These are phyloP conservation scores for Heteromyza rotundicornis DNA, from an alignment of 2,888 invertebrate species.

Conservation along the genomic window DNA sequence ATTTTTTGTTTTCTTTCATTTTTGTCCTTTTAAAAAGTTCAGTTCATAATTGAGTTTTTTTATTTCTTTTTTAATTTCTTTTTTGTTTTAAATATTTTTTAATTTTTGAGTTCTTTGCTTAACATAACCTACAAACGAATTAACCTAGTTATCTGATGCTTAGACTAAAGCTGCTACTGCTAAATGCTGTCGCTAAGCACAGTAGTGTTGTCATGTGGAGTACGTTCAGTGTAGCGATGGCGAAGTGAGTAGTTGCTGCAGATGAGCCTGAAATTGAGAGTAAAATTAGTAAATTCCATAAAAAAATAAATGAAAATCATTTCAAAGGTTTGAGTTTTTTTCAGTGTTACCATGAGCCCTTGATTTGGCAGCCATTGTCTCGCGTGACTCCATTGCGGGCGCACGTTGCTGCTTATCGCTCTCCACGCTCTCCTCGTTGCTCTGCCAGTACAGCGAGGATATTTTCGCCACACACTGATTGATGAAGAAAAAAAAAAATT, in stretches of 20 bases:
- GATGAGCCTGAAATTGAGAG: slow-evolving; percentile 21
- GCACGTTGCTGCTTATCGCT: slow-evolving; percentile 76
- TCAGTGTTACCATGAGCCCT: slow-evolving; percentile 68
- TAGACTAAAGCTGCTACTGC: slow-evolving; percentile 15
- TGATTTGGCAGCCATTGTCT: slow-evolving; percentile 71
- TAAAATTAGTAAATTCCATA: not conserved
- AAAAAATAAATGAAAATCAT: too few species aligned
- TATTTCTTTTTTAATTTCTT: not conserved
- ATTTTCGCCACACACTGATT: slow-evolving; percentile 82
- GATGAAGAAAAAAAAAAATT: slow-evolving; percentile 17
- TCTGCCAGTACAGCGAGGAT: slow-evolving; percentile 83
- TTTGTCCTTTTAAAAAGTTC: slow-evolving; percentile 4
- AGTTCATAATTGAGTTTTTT: slow-evolving; percentile 8
- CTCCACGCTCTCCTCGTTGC: slow-evolving; percentile 87
- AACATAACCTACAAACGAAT: too few species aligned
- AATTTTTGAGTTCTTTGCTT: too few species aligned
- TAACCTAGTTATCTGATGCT: slow-evolving; percentile 24
- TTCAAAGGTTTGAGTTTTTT: not conserved
- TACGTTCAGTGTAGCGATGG: slow-evolving; percentile 7
- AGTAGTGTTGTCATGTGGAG: slow-evolving; percentile 20
- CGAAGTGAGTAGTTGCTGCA: slow-evolving; percentile 16
- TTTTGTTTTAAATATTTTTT: not conserved
- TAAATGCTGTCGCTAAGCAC: slow-evolving; percentile 20
- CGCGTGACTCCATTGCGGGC: slow-evolving; percentile 78
- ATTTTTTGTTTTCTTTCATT: not conserved